Conservation (phyloP, 2,797 vertebrate species). For the Paramormyrops hopkinsi region DNA sequence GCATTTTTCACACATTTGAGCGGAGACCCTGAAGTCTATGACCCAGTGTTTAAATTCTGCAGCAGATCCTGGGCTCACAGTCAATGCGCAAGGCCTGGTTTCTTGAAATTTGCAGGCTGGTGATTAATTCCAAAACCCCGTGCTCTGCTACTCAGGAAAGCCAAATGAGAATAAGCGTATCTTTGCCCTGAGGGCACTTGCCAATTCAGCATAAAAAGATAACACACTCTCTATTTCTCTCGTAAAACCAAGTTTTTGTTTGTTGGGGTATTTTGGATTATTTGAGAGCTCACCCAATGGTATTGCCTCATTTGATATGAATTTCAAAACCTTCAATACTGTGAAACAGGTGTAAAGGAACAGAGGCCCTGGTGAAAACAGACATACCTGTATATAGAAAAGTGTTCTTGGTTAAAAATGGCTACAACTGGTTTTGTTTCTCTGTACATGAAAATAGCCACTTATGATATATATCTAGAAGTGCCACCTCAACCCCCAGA, state of each 20-base stretch:
- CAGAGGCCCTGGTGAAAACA: background rate
- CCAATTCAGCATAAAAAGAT: constrained; percentile 2
- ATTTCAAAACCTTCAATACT: background rate
- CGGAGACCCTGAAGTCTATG: background rate
- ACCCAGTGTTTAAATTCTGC: background rate
- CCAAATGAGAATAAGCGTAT: background rate
- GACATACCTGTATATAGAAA: background rate
- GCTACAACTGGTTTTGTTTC: background rate
- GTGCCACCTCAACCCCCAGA: background rate
- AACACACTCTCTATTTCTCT: background rate
- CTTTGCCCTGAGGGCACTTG: background rate
- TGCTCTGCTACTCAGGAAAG: background rate
- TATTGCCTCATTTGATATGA: background rate
- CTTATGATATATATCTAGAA: background rate
- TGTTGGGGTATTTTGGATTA: background rate
- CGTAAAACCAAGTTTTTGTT: background rate
- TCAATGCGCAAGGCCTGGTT: background rate
- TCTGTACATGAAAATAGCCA: background rate
- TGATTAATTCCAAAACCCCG: constrained; percentile 8
- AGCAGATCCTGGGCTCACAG: background rate
- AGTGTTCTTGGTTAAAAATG: background rate
- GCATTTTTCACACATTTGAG: background rate
- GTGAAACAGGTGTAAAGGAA: background rate
- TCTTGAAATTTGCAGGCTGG: background rate
- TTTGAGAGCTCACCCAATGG: background rate